These are phyloP conservation scores for Athalia rosae DNA, from an alignment of 2,888 invertebrate species.

Conservation along the genomic window DNA sequence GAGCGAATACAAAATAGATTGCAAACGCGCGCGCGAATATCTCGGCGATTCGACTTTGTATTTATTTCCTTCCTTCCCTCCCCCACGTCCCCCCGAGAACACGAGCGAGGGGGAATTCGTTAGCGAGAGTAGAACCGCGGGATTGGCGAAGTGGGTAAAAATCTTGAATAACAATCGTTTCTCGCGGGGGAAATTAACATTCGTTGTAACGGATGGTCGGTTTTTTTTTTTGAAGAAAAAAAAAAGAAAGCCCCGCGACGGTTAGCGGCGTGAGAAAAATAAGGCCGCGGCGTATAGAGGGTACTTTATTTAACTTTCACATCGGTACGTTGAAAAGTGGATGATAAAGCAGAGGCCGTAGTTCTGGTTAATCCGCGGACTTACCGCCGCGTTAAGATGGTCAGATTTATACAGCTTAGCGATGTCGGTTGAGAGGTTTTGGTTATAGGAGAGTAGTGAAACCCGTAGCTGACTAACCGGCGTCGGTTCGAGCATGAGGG, in stretches of 20 bases:
- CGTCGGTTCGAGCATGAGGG: conserved; percentile 45
- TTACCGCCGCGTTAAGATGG: conserved; percentile 71
- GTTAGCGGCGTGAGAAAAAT: conserved; percentile 50
- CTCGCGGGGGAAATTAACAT: conserved; percentile 52
- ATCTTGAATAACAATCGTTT: conserved; percentile 13
- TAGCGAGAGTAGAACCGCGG: too few relatives aligned
- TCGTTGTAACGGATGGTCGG: background rate
- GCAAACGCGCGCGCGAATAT: too few relatives aligned
- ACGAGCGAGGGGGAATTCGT: too few relatives aligned
- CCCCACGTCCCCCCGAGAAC: too few relatives aligned
- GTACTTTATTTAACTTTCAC: conserved; percentile 43
- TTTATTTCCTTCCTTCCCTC: too few relatives aligned
- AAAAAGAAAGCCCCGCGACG: background rate
- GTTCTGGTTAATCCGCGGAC: conserved; percentile 69
- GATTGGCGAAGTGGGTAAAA: too few relatives aligned
- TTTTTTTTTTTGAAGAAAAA: conserved; percentile 9
- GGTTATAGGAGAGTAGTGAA: conserved; percentile 49
- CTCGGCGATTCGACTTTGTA: too few relatives aligned
- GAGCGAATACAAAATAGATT: too few relatives aligned
- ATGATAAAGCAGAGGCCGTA: conserved; percentile 52
- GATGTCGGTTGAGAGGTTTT: conserved; percentile 44
- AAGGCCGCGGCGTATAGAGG: too few relatives aligned
- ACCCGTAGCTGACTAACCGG: conserved; percentile 49
- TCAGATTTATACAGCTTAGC: conserved; percentile 72
- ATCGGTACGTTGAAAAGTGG: conserved; percentile 42